Evolutionary conservation across 2,888 invertebrate species (phyloP), one percentile per base, ranked within the genome.

Genomic region (Acleris sparsana): DNA sequence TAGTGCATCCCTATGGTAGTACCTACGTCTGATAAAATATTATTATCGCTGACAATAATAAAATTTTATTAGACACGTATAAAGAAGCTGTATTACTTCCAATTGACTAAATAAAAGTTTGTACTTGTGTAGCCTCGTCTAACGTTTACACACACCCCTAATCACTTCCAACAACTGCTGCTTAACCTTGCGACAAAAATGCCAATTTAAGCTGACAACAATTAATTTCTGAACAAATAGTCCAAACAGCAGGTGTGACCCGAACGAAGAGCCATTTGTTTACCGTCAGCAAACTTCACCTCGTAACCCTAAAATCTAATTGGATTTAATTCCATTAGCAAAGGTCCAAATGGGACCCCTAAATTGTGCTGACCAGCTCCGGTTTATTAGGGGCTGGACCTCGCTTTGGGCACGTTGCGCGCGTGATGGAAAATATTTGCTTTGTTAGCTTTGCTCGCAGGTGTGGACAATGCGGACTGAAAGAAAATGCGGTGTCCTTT

Each of bases 291-390:
- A 88, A 89, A 89, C 86, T 89, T 88, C 89, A 89, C 89, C 89
- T 88, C 88, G 88, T 90, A 89, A 89, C 90, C 88, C 88, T 90
- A 87, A 90, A 90, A 89, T 90, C 89, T 92, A 92, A 92, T 92
- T 92, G 92, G 90, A 90, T 92, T 90, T 89, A 90, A 91, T 92
- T 91, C 91, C 91, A 92, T 92, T 92, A 92, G 85, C 86, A 79
- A 85, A 87, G 89, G 89, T 89, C 88, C 88, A 88, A 90, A 89
- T 88, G 88, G 89, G 85, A 77, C 83, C 86, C 86, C 85, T 86
- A 85, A 90, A 90, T 89, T 89, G 87, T 87, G 88, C 90, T 89
- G 89, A 89, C 90, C 89, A 82, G 82, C 80, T 83, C 84, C 82
- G 85, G 83, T 86, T 86, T 85, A 89, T 89, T 87, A 84, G 76